phyloP scores from a whole-genome alignment of 2,113 vertebrate genomes.

The Brachypteracias leptosomus region DNA sequence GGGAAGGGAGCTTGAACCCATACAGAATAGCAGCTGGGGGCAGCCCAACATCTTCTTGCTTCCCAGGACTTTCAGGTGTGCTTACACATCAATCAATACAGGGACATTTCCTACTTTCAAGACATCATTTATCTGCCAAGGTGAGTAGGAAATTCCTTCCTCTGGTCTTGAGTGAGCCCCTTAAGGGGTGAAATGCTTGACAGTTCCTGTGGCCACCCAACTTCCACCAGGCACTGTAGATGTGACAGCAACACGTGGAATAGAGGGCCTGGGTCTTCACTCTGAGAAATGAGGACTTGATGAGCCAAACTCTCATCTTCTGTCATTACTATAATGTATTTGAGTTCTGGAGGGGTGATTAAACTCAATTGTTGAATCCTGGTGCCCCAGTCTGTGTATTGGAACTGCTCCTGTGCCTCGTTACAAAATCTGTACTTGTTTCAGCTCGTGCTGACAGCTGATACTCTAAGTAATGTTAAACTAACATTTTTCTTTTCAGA shows the following conservation, averaged over 20 bases:
- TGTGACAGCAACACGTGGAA: accelerated
- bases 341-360: not conserved
- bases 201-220: not conserved
- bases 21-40: not conserved
- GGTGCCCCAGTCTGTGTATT: not conserved
- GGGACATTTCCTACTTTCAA: not conserved
- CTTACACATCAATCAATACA: not conserved
- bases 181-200: not conserved
- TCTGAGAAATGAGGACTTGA: not conserved
- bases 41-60: accelerated
- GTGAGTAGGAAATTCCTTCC: not conserved
- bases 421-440: not conserved
- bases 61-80: not conserved
- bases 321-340: not conserved
- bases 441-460: not conserved
- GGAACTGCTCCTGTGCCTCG: not conserved
- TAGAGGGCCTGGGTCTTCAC: not conserved
- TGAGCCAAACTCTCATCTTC: not conserved
- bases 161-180: not conserved
- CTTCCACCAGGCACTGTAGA: not conserved
- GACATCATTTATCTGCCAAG: not conserved
- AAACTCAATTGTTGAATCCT: not conserved
- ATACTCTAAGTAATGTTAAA: not conserved
- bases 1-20: not conserved
- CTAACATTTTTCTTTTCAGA: not conserved